phyloP scores from a whole-genome alignment of 2,113 vertebrate species.

The Sterna hirundo region DNA sequence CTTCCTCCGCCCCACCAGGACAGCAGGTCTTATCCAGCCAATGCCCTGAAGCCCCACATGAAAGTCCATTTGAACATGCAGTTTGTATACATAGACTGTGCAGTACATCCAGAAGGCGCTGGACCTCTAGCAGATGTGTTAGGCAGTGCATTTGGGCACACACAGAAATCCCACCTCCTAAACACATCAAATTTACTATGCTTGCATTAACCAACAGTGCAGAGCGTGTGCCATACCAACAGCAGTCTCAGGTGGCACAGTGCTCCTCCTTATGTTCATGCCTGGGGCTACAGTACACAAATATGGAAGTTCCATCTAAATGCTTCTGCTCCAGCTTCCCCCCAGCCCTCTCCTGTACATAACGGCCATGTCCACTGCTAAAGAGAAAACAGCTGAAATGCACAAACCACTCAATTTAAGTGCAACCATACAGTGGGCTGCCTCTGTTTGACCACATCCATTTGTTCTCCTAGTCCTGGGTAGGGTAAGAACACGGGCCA shows the following conservation, averaged over 20 bases:
- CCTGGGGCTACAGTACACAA: not conserved
- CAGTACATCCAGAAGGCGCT: not conserved
- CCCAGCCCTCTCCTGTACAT: not conserved
- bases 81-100: not conserved
- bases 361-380: not conserved
- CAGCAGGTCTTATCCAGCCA: not conserved
- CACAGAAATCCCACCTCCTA: not conserved
- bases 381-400: not conserved
- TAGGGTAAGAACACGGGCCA: not conserved
- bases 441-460: not conserved
- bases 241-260: not conserved
- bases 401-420: not conserved
- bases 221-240: not conserved
- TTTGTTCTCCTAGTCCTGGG: not conserved
- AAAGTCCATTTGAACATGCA: not conserved
- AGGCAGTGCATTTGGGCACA: not conserved
- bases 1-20: not conserved
- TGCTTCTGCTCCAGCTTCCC: not conserved
- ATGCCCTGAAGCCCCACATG: accelerated
- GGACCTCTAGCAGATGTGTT: not conserved
- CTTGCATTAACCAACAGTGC: not conserved
- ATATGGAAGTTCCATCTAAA: not conserved
- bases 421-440: not conserved
- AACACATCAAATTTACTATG: not conserved
- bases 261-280: not conserved